Base-by-base conservation (phyloP, 2,113 vertebrate species). In the Parotia lawesii region DNA sequence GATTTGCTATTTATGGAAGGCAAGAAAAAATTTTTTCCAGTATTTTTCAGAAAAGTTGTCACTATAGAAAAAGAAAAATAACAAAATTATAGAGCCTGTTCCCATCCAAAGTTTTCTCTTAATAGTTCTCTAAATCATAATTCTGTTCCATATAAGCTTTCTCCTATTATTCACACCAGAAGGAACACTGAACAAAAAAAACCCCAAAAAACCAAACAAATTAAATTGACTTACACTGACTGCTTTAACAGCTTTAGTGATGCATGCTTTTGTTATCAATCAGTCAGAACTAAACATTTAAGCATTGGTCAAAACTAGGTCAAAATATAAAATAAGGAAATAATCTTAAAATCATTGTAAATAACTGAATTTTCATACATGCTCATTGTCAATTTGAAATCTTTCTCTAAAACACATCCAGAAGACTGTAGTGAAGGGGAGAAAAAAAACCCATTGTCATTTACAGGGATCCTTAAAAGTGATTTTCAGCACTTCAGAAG, bases 281-380 rank as follows among this genome's bases (percentile, higher is more conserved):
- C 54, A 57, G 10, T 73, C 67, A 81, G 42, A 92, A 62, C 15
- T 57, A 91, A 95, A 61, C 23, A 48, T 53, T 85, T 74, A 83
- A 80, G 16, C 22, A 58, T 14, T 67, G 24, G 12, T 66, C 8
- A 78, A 29, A 93, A 44, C 3, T 18, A 53, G 13, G 8, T 25
- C 31, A 81, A 85, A 81, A 64, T 28, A 62, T 6, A 81, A 81
- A 80, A 60, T n/a, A 77, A 48, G 12, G 7, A 24, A 75, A 66
- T 72, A 62, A 23, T 28, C 10, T 56, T 28, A 60, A 67, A 73
- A 33, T 48, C 12, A 14, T n/a, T 40, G 17, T 44, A 85, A 92
- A 80, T 56, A 89, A 81, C 53, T 67, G 19, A 22, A 35, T 73
- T 60, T 86, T 78, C 44, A 51, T 54, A 58, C 0, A 0, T 74